Conservation (phyloP, 2,797 vertebrate genomes). For the Xenentodon cancila region DNA sequence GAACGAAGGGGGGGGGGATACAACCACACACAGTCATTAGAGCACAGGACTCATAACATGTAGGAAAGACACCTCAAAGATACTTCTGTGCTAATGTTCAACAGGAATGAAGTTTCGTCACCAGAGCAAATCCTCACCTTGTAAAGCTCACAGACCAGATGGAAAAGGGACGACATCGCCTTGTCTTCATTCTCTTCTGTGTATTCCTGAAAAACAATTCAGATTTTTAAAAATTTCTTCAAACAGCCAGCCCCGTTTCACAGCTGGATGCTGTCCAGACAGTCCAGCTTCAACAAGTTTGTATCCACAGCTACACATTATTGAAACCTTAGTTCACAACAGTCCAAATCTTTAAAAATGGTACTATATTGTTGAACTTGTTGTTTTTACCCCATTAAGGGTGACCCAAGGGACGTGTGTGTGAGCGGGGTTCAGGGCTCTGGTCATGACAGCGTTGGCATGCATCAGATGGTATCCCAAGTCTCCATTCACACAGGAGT, state of each 20-base stretch:
- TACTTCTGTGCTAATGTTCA: not conserved
- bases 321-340: not conserved
- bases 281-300: no score
- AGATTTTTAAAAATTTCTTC: not conserved
- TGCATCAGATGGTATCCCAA: slow-evolving; percentile 85
- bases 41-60: no score
- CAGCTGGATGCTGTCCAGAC: no score
- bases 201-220: slow-evolving; percentile 62
- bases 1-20: no score
- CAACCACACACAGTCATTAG: no score
- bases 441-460: slow-evolving; percentile 80
- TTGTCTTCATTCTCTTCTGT: slow-evolving; percentile 65
- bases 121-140: no score
- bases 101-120: no score
- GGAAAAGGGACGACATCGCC: slow-evolving; percentile 78
- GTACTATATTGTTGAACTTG: not conserved
- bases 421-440: slow-evolving; percentile 82
- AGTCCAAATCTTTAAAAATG: not conserved
- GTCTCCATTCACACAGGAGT: slow-evolving; percentile 78
- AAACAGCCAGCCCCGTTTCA: no score
- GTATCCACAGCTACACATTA: no score
- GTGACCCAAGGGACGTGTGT: slow-evolving; percentile 90
- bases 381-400: slow-evolving; percentile 84
- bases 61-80: not conserved
- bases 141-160: slow-evolving; percentile 85